These are phyloP conservation scores for Daubentonia madagascariensis DNA, from an alignment of 2,113 vertebrate genomes.

Conservation along the genomic window DNA sequence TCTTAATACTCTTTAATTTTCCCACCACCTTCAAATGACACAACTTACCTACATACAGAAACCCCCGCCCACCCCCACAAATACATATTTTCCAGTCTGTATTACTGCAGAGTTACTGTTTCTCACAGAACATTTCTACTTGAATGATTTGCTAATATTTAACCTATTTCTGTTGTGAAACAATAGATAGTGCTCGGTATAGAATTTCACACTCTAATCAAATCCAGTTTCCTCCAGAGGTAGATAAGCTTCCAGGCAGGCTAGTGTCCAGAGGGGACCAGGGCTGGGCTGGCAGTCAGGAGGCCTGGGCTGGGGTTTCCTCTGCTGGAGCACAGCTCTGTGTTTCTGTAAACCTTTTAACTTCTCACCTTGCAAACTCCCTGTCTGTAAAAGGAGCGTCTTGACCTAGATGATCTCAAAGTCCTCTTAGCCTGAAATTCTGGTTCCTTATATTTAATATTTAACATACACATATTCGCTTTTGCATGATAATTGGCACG, in stretches of 20 bases:
- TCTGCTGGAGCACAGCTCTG: background rate
- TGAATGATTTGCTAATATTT: background rate
- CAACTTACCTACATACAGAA: background rate
- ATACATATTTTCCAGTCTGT: background rate
- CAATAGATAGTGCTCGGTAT: background rate
- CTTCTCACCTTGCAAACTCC: background rate
- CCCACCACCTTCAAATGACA: background rate
- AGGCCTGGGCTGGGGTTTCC: background rate
- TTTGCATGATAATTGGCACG: background rate
- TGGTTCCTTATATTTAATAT: slow-evolving; percentile 19
- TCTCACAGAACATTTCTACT: background rate
- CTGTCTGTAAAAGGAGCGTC: background rate
- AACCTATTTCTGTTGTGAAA: slow-evolving; percentile 2
- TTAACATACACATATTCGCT: background rate
- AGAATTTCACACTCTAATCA: background rate
- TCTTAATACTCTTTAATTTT: background rate
- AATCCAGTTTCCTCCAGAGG: background rate
- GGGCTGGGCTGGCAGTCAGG: background rate
- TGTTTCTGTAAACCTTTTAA: background rate
- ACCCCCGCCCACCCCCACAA: no score
- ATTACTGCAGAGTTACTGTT: background rate
- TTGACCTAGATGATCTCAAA: background rate
- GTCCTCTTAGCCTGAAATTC: background rate
- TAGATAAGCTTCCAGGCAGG: background rate
- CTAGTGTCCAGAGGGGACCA: background rate